Conservation (phyloP, 2,113 vertebrate species). For the Agelaius phoeniceus region DNA sequence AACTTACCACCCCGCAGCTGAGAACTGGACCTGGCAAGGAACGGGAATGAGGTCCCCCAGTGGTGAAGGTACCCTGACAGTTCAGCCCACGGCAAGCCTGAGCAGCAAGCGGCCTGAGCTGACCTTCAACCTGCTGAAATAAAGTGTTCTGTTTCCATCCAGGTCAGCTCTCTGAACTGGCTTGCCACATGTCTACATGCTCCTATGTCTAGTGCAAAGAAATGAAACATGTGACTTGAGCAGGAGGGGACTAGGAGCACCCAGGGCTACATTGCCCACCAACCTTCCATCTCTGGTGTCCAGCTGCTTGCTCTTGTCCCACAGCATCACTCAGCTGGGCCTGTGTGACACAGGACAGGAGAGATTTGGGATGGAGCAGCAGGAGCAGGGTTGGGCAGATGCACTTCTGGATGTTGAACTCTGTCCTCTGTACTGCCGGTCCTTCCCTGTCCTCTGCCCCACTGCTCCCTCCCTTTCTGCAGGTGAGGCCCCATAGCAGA, state of each 20-base stretch:
- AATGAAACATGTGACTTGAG: accelerated
- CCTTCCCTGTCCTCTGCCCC: background rate
- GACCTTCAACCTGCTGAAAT: background rate
- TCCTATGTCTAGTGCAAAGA: background rate
- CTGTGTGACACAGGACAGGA: accelerated
- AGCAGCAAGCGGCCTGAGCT: background rate
- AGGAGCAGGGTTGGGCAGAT: background rate
- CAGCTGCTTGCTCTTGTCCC: background rate
- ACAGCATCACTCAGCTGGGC: background rate
- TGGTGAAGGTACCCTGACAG: background rate
- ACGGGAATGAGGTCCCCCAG: accelerated
- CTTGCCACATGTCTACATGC: background rate
- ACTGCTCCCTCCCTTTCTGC: background rate
- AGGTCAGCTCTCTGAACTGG: background rate
- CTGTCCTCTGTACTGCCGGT: background rate
- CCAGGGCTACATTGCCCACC: background rate
- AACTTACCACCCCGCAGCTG: background rate
- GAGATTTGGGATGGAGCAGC: background rate
- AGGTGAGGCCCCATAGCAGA: background rate
- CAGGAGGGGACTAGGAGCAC: background rate
- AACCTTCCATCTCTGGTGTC: background rate
- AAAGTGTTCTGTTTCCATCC: background rate
- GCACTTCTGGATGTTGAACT: background rate
- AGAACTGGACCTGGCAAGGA: background rate
- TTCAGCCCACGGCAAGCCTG: background rate